Base-by-base conservation (phyloP, 2,113 vertebrate species). In the Micronycteris hirsuta region DNA sequence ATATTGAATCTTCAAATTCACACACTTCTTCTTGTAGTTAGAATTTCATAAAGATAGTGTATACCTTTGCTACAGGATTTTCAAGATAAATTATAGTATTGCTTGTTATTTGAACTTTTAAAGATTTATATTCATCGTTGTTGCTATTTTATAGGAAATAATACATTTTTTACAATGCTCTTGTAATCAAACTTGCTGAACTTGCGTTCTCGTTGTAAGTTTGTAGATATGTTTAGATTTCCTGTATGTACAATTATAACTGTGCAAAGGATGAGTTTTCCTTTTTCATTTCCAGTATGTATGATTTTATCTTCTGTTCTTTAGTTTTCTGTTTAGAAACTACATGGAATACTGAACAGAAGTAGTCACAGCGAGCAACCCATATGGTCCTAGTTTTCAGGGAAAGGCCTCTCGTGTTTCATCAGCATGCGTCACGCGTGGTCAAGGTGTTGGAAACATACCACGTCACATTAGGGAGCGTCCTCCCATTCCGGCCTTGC, bases 101-200 rank as follows among this genome's bases (percentile, higher is more conserved):
- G 73, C 78, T 77, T 92, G 16, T 45, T 54, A 36, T 52, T 28
- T 86, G 73, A 80, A 85, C 52, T 85, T 95, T 74, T 84, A 89
- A 92, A 92, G 36, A 88, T 89, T 84, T 88, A 58, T 47, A 58
- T 74, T 82, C 54, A 19, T 73, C 41, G 11, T 74, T 85, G 22
- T 80, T 92, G 45, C 63, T 43, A 3, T 73, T 94, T 92, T 78
- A 45, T 1, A 78, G 61, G 26, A n/a, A 80, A 17, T 33, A 92
- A 78, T 73, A 68, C 47, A 49, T 76, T 56, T 88, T 80, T 73
- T 54, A 89, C 11, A 88, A 4, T 56, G 52, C 33, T 83, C 52
- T 92, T 71, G 15, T 94, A 36, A 83, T 94, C 61, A 16, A 52
- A 77, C 31, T 93, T 86, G 71, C 65, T 92, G 85, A 94, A 47